These are phyloP conservation scores for Onychorhynchus coronatus DNA, from an alignment of 2,113 vertebrate species.

Conservation along the genomic window DNA sequence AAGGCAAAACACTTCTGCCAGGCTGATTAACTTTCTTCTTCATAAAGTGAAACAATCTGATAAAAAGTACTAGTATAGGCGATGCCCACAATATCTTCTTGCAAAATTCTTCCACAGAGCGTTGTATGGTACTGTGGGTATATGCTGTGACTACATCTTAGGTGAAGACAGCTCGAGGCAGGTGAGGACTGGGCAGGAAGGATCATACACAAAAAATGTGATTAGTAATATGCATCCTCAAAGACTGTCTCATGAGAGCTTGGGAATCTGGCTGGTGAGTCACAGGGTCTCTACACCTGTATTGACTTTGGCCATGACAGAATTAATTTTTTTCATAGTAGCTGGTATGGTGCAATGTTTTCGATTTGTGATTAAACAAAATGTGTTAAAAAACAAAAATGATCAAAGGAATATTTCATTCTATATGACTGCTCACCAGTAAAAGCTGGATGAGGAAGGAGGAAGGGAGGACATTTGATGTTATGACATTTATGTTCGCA, in stretches of 20 bases:
- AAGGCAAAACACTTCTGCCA: background rate
- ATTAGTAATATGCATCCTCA: background rate
- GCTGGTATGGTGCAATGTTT: background rate
- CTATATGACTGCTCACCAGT: background rate
- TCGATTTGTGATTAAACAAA: background rate
- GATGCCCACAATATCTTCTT: background rate
- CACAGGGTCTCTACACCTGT: background rate
- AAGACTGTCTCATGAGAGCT: background rate
- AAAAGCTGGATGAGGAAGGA: background rate
- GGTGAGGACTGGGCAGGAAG: background rate
- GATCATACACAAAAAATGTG: background rate
- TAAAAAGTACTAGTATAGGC: background rate
- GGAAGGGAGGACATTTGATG: accelerated
- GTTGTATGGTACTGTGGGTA: accelerated
- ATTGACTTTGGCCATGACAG: background rate
- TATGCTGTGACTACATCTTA: background rate
- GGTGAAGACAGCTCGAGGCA: background rate
- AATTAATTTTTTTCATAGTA: background rate
- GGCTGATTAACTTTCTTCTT: background rate
- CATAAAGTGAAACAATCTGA: background rate
- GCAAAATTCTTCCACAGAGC: background rate
- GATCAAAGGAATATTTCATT: background rate
- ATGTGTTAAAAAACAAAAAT: background rate
- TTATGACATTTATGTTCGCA: background rate
- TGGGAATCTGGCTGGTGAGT: background rate